Evolutionary conservation across 2,113 vertebrate species (phyloP).

Genomic region (Suricata suricatta): DNA sequence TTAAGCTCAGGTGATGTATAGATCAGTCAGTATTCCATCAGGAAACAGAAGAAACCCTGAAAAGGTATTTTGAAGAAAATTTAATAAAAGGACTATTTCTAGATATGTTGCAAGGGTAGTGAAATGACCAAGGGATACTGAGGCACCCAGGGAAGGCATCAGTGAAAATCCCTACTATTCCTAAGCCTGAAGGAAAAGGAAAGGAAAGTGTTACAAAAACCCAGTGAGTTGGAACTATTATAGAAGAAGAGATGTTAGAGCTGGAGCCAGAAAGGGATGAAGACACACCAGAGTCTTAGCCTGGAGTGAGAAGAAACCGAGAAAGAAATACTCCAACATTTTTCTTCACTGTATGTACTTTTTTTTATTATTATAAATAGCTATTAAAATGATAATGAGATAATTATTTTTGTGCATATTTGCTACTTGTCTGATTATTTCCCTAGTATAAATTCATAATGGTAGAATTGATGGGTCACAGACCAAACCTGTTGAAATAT

Average conservation of each 20-base stretch:
- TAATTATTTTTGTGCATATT: not conserved
- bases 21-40: not conserved
- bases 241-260: not conserved
- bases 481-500: not conserved
- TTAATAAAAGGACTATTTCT: not conserved
- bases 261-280: not conserved
- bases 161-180: not conserved
- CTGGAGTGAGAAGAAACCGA: not conserved
- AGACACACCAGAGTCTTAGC: not conserved
- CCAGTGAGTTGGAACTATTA: not conserved
- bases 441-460: constrained; percentile 2
- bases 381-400: constrained; percentile 18
- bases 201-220: not conserved
- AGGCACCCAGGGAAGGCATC: not conserved
- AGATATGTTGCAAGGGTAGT: not conserved
- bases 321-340: not conserved
- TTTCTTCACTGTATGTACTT: not conserved
- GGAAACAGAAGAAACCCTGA: not conserved
- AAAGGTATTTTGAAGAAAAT: not conserved
- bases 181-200: not conserved
- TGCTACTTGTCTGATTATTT: not conserved
- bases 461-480: not conserved
- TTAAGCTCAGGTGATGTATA: not conserved
- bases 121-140: not conserved
- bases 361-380: not conserved